Conservation (phyloP, 1,140 invertebrate genomes). For the Drosophila baimaii region DNA sequence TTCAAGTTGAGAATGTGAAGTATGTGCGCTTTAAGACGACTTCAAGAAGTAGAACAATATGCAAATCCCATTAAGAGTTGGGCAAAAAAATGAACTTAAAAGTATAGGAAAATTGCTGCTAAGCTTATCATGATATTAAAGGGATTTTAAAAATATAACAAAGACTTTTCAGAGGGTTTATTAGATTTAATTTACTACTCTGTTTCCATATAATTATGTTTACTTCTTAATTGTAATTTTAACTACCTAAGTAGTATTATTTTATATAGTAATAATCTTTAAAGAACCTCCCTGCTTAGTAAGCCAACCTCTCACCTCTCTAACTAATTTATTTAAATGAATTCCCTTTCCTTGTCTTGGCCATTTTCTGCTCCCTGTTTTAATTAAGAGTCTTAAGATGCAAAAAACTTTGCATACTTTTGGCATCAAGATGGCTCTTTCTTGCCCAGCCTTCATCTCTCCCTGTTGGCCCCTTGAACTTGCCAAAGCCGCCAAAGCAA, state of each 20-base stretch:
- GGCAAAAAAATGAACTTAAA: no score
- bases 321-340: neutral
- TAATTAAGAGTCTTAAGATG: slow-evolving; percentile 6
- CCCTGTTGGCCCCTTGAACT: slow-evolving; percentile 45
- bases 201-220: no score
- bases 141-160: neutral
- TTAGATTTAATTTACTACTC: no score
- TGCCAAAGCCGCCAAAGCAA: slow-evolving; percentile 41
- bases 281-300: neutral
- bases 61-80: slow-evolving; percentile 13
- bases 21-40: slow-evolving; percentile 36
- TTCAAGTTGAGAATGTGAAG: slow-evolving; percentile 28
- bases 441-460: neutral
- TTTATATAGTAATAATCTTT: no score
- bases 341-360: neutral
- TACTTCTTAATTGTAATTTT: no score
- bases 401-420: slow-evolving; percentile 66
- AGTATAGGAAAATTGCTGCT: no score
- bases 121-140: no score
- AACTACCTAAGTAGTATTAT: no score
- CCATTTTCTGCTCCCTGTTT: neutral
- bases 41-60: slow-evolving; percentile 20
- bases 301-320: neutral
- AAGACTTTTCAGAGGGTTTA: no score
- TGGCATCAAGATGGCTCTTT: slow-evolving; percentile 34